These are phyloP conservation scores for Atta colombica DNA, from an alignment of 1,140 invertebrate genomes.

Conservation along the genomic window DNA sequence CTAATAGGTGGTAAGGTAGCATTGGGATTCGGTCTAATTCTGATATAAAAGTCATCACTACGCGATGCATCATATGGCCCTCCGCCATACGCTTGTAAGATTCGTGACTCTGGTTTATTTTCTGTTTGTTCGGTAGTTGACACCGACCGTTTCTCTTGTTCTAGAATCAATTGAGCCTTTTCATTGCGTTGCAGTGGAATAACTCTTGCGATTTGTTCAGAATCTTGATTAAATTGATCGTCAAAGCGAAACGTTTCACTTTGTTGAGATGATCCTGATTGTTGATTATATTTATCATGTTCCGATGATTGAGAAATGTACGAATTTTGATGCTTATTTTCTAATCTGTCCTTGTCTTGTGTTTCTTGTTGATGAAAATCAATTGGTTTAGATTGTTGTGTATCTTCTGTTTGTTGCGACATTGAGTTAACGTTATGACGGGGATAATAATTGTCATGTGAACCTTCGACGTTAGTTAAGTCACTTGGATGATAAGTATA, in stretches of 20 bases:
- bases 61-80: constrained; percentile 74
- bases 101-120: constrained; percentile 67
- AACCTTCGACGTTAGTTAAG: constrained; percentile 46
- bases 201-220: background rate
- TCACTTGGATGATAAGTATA: constrained; percentile 73
- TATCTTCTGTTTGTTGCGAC: constrained; percentile 24
- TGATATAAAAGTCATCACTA: constrained; percentile 72
- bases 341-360: constrained; percentile 22
- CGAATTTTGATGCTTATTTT: background rate
- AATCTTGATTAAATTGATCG: constrained; percentile 23
- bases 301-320: constrained; percentile 1
- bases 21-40: constrained; percentile 78
- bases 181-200: constrained; percentile 8
- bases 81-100: constrained; percentile 81
- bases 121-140: constrained; percentile 22
- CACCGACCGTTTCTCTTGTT: background rate
- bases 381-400: constrained; percentile 14
- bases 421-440: constrained; percentile 38
- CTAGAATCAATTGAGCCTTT: background rate
- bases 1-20: constrained; percentile 72
- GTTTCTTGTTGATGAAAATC: constrained; percentile 31
- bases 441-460: constrained; percentile 36
- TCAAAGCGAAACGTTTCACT: background rate
- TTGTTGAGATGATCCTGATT: constrained; percentile 47
- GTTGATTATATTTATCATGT: constrained; percentile 17